phyloP scores from a whole-genome alignment of 1,140 invertebrate genomes.

The Thereuonema tuberculata region DNA sequence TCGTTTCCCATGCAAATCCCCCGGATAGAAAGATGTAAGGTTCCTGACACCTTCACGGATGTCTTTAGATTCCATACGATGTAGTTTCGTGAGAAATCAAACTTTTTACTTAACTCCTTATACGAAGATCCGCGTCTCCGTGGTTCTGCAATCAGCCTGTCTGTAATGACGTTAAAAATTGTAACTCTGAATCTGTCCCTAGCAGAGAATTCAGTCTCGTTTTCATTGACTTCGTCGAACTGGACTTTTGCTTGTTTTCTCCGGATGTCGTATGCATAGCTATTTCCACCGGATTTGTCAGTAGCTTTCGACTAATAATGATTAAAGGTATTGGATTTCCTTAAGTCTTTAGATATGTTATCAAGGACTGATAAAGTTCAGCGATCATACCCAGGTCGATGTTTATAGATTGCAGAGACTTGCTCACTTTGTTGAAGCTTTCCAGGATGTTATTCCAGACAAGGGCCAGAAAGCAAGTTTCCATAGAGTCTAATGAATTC shows the following conservation, averaged over 20 bases:
- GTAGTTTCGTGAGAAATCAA: no score
- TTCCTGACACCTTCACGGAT: no score
- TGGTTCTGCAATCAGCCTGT: no score
- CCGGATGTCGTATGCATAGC: background rate
- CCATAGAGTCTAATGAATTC: background rate
- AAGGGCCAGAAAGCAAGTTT: background rate
- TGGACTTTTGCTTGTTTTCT: background rate
- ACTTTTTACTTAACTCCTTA: no score
- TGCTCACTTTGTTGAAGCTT: background rate
- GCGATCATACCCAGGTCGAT: background rate
- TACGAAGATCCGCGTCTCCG: no score
- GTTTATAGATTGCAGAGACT: background rate
- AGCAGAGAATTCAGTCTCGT: background rate
- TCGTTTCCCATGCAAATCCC: background rate
- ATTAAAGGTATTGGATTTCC: background rate
- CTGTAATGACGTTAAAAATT: no score
- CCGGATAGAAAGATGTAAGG: no score
- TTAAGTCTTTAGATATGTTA: background rate
- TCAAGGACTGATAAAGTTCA: conserved; percentile 3
- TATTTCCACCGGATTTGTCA: background rate
- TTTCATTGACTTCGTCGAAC: no score
- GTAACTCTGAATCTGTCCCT: no score
- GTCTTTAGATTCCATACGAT: no score
- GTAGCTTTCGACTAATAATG: background rate
- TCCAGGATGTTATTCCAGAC: background rate